Conservation (phyloP, 2,113 vertebrate species). For the pig (Sus scrofa) region DNA sequence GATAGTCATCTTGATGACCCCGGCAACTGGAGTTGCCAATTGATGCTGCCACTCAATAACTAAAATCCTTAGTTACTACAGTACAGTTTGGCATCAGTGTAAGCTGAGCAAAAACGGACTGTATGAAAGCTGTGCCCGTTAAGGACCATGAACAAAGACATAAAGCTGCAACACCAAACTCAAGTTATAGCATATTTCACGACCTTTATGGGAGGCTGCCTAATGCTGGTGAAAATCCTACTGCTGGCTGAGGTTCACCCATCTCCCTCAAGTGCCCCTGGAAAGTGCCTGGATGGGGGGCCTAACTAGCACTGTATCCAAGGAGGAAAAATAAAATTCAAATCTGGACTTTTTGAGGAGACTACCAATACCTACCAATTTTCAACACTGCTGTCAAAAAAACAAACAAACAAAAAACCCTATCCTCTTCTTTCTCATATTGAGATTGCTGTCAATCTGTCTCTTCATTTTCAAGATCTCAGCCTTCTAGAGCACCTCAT, state of each 20-base stretch:
- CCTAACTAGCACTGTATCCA: not conserved
- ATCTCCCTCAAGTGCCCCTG: not conserved
- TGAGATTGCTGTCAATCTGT: not conserved
- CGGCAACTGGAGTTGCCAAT: not conserved
- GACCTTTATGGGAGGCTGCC: not conserved
- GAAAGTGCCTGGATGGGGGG: not conserved
- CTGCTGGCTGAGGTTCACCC: not conserved
- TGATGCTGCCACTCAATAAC: not conserved
- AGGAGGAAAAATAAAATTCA: not conserved
- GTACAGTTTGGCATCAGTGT: too few species aligned
- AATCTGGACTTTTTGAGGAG: not conserved
- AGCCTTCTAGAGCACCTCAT: not conserved
- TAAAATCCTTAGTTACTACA: not conserved
- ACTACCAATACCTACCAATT: not conserved
- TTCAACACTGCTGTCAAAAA: not conserved
- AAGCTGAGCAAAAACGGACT: not conserved
- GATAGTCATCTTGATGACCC: not conserved
- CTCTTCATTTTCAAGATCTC: not conserved
- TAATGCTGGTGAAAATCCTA: not conserved
- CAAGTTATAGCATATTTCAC: rapidly evolving
- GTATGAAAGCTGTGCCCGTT: rapidly evolving
- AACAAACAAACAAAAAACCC: too few species aligned
- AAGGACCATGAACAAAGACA: not conserved
- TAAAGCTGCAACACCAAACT: not conserved
- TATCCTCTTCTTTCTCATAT: not conserved